These are phyloP conservation scores for Chironomus tepperi DNA, from an alignment of 1,140 invertebrate species.

Conservation along the genomic window DNA sequence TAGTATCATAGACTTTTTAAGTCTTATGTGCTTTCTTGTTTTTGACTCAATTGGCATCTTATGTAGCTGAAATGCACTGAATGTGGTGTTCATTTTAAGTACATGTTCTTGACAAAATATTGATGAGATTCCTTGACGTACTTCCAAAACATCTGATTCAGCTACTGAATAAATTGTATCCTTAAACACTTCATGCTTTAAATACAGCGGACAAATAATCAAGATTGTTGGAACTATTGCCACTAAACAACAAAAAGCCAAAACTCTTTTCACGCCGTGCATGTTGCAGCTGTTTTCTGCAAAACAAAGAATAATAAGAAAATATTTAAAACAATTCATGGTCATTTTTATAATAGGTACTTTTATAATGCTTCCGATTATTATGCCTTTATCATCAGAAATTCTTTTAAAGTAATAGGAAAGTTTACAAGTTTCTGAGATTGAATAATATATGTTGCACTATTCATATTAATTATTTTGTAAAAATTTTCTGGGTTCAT, in stretches of 20 bases:
- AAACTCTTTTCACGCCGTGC: slow-evolving; percentile 62
- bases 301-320: slow-evolving; percentile 36
- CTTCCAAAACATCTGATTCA: slow-evolving; percentile 72
- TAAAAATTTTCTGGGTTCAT: too few species aligned
- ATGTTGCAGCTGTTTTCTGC: slow-evolving; percentile 54
- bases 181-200: slow-evolving; percentile 60
- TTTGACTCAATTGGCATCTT: slow-evolving; percentile 56
- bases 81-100: slow-evolving; percentile 65
- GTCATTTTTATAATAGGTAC: neutral
- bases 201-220: slow-evolving; percentile 62
- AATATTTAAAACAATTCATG: neutral
- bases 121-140: slow-evolving; percentile 64
- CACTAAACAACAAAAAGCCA: slow-evolving; percentile 63
- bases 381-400: too few species aligned
- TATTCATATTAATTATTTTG: too few species aligned
- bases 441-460: too few species aligned
- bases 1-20: slow-evolving; percentile 71
- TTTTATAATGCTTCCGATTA: too few species aligned
- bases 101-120: slow-evolving; percentile 69
- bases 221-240: slow-evolving; percentile 60
- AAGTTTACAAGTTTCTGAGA: too few species aligned
- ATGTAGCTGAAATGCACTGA: slow-evolving; percentile 72
- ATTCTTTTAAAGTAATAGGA: too few species aligned
- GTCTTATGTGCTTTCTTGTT: slow-evolving; percentile 60
- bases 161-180: slow-evolving; percentile 65